A percentile compares a stretch with the other conserved stretches of the same genome.
Conservation (phyloP, 2,113 vertebrate genomes). For the Alligator sinensis region DNA sequence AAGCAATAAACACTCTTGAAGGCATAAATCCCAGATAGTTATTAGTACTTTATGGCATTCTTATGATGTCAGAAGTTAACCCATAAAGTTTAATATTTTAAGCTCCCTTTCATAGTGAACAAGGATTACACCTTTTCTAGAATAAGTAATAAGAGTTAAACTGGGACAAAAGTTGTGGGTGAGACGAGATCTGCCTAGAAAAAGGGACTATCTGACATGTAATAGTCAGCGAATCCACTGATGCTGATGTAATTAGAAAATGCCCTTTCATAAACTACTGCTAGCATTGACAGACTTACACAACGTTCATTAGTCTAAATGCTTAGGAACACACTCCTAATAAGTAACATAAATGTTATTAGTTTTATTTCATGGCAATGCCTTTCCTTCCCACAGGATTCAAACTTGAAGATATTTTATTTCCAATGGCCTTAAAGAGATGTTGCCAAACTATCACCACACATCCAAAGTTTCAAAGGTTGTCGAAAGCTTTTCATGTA, state of each 20-base stretch:
- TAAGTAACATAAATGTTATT: neutral
- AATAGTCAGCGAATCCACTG: neutral
- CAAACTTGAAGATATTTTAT: neutral
- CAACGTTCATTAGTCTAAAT: neutral
- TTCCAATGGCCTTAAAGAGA: neutral
- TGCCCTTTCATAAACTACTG: accelerated
- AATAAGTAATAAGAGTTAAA: neutral
- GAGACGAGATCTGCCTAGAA: neutral
- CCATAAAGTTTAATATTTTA: neutral
- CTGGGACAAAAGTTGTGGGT: neutral
- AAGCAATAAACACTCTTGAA: neutral
- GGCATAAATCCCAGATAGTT: neutral
- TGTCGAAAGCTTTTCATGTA: neutral
- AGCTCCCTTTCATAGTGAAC: neutral
- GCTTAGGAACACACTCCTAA: neutral
- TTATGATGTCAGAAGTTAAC: neutral
- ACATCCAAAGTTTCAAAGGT: neutral
- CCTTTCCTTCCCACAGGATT: neutral
- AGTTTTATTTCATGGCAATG: neutral
- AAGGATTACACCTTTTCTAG: neutral
- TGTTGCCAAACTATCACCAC: neutral
- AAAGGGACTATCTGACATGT: neutral
- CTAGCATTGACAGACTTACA: neutral
- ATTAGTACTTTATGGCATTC: neutral
- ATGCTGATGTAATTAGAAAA: neutral